Evolutionary conservation across 2,888 invertebrate genomes (phyloP).

Genomic region (Ochlodes sylvanus): DNA sequence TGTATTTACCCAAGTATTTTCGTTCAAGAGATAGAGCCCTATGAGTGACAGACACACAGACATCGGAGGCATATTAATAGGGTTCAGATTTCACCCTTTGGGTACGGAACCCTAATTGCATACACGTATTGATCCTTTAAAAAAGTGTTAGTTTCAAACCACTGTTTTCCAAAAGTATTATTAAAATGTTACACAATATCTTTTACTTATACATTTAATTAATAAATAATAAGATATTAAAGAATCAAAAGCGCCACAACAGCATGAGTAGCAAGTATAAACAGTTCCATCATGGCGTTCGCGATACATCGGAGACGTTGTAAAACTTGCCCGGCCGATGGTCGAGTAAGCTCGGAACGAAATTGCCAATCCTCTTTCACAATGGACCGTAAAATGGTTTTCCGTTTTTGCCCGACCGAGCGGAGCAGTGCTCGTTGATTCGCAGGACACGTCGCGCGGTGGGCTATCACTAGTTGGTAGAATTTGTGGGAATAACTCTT

Average conservation of each 20-base stretch:
- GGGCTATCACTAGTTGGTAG: conserved; percentile 74
- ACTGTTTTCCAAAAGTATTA: no score
- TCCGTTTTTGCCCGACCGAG: conserved; percentile 83
- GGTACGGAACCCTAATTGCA: no score
- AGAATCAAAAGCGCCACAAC: conserved; percentile 18
- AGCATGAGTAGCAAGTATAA: conserved; percentile 55
- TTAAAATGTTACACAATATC: no score
- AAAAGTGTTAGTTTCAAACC: no score
- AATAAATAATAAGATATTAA: not conserved
- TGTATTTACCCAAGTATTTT: no score
- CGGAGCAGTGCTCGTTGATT: conserved; percentile 80
- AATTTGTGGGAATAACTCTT: conserved; percentile 77
- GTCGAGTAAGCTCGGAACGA: conserved; percentile 80
- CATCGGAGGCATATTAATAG: no score
- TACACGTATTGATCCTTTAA: no score
- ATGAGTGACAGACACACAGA: no score
- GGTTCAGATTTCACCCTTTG: no score
- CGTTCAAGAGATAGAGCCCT: no score
- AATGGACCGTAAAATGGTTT: conserved; percentile 85
- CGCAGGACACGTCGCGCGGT: conserved; percentile 80
- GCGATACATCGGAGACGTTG: conserved; percentile 77
- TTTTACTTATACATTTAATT: conserved; percentile 23
- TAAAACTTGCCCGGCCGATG: conserved; percentile 79
- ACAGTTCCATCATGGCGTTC: conserved; percentile 64
- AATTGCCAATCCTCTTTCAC: conserved; percentile 85